phyloP scores from a whole-genome alignment of 2,113 vertebrate species.

The Paedocypris sp. region DNA sequence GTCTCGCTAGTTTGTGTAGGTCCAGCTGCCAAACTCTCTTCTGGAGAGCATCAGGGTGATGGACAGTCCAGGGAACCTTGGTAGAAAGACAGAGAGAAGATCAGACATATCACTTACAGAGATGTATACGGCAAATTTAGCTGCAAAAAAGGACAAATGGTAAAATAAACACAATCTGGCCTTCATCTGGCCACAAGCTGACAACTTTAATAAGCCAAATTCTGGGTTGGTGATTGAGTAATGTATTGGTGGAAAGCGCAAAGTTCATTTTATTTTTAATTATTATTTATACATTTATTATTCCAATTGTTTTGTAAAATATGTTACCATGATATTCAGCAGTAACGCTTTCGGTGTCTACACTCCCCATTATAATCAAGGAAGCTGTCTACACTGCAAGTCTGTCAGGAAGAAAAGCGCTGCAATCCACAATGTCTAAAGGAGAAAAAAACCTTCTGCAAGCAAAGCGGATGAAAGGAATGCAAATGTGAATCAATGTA shows the following conservation, averaged over 20 bases:
- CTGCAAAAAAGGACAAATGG: too few species aligned
- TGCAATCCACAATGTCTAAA: background rate
- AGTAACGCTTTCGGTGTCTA: too few species aligned
- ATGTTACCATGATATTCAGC: too few species aligned
- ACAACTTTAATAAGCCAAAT: too few species aligned
- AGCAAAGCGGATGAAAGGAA: background rate
- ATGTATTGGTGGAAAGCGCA: too few species aligned
- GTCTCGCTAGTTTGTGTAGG: slow-evolving; percentile 76
- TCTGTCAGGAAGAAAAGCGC: background rate
- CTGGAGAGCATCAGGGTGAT: slow-evolving; percentile 95
- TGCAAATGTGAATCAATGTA: too few species aligned
- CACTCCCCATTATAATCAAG: background rate
- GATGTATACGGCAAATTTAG: background rate
- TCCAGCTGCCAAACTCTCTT: slow-evolving; percentile 85
- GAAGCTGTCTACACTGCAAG: background rate
- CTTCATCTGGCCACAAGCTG: too few species aligned
- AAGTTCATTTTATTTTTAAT: too few species aligned
- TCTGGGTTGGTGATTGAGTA: too few species aligned
- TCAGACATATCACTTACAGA: slow-evolving; percentile 47
- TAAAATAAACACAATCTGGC: too few species aligned
- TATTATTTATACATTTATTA: too few species aligned
- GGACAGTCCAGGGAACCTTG: slow-evolving; percentile 89
- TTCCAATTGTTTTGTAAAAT: too few species aligned
- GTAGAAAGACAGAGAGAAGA: slow-evolving; percentile 86
- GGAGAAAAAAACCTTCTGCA: background rate